These are phyloP conservation scores for Eulemur coronatus DNA, from an alignment of 2,797 vertebrate genomes.

Conservation along the genomic window DNA sequence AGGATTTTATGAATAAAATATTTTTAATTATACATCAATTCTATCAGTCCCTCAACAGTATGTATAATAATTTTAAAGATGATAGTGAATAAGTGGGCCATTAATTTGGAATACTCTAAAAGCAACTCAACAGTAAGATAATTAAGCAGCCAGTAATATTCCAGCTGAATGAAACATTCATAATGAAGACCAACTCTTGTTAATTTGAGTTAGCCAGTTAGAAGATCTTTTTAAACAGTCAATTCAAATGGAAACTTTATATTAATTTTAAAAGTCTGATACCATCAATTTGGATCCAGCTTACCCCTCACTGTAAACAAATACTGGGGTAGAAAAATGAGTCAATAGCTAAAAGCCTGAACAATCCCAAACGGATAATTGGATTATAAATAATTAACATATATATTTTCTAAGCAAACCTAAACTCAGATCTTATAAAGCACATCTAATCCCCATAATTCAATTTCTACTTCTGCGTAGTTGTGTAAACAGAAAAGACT, in stretches of 20 bases:
- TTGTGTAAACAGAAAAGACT: not conserved
- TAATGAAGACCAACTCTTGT: constrained; percentile 23
- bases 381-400: not conserved
- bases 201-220: constrained; percentile 40
- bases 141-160: constrained; percentile 11
- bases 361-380: not conserved
- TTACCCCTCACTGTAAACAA: constrained; percentile 3
- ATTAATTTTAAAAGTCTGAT: constrained; percentile 8
- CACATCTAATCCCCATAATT: not conserved
- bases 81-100: not conserved
- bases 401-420: constrained; percentile 13
- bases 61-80: constrained; percentile 8
- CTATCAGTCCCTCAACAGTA: not conserved
- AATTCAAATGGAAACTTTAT: not conserved
- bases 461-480: not conserved
- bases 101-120: constrained; percentile 1
- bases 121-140: not conserved
- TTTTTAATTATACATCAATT: not conserved
- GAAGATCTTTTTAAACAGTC: not conserved
- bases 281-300: not conserved
- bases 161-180: constrained; percentile 10
- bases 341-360: not conserved
- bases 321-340: not conserved
- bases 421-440: constrained; percentile 18
- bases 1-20: constrained; percentile 3